Base-by-base conservation (phyloP, 2,797 vertebrate species). In the Choloepus didactylus region DNA sequence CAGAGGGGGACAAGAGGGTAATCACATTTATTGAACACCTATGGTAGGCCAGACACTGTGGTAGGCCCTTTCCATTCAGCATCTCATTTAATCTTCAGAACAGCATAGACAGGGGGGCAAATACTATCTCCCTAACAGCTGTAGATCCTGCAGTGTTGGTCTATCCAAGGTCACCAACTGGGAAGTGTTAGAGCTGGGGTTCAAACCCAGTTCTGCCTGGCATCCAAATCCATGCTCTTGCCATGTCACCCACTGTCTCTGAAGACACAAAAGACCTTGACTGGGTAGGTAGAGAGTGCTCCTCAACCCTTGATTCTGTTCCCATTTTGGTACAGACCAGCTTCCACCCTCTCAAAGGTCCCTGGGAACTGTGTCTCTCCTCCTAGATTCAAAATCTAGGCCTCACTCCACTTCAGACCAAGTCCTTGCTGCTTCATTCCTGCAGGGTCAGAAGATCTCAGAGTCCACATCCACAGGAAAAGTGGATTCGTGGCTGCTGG, bases 11-110 rank as follows among this genome's bases (percentile, higher is more conserved):
- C 11, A 18, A 6, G 11, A 19, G 9, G 75, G 25, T 46, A 31
- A 29, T 31, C 16, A 31, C 2, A 29, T 23, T 44, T 23, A 29
- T 0, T 27, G 27, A n/a, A 38, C 18, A 18, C 73, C 11, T 29
- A 11, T 27, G 6, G 56, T 4, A n/a, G 70, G 41, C 15, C 21
- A 44, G 19, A 82, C 25, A 15, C 38, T 35, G 54, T 83, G 9
- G 35, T 19, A 62, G 64, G 85, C 12, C n/a, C 49, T 92, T 72
- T 82, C 23, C 70, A 38, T 15, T 18, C 4, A 9, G 31, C 79
- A 41, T 85, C 77, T 87, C 72, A 64, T 70, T 81, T 59, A 49
- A 70, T 85, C 56, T 92, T 84, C 60, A 88, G 86, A 70, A 73
- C 14, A 72, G 56, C 60, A 77, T 70, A 2, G 2, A 38, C 23